phyloP scores from a whole-genome alignment of 2,113 vertebrate species.

The Pholis gunnellus region DNA sequence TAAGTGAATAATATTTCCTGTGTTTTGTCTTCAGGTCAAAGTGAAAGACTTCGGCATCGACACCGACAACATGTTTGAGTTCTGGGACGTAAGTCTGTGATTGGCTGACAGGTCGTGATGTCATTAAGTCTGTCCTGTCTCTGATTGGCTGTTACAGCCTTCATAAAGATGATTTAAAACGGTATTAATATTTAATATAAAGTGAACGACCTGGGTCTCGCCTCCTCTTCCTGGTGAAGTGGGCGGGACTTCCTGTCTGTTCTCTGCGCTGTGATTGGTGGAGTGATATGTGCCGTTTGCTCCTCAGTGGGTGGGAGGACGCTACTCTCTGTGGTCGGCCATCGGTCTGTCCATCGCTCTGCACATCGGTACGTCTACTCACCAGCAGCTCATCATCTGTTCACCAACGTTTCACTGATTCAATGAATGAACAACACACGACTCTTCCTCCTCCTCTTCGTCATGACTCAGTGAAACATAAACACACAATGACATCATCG shows the following conservation, averaged over 20 bases:
- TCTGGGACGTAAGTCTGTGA: constrained; percentile 93
- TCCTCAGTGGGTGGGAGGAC: constrained; percentile 96
- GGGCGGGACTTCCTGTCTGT: not conserved
- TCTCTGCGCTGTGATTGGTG: constrained; percentile 51
- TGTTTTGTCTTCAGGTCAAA: constrained; percentile 85
- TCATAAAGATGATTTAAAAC: too few species aligned
- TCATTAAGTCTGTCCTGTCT: too few species aligned
- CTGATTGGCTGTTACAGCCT: too few species aligned
- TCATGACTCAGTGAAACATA: too few species aligned
- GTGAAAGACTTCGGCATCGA: constrained; percentile 98
- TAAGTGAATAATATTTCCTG: not conserved
- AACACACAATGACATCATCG: too few species aligned
- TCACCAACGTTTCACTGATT: too few species aligned
- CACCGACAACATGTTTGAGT: constrained; percentile 97
- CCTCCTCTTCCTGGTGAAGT: not conserved
- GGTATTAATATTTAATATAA: too few species aligned
- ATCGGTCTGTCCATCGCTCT: constrained; percentile 98
- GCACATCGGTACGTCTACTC: constrained; percentile 88
- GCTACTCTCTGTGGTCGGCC: constrained; percentile 98
- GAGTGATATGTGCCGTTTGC: constrained; percentile 53
- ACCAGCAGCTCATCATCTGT: too few species aligned
- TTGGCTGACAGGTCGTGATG: not conserved
- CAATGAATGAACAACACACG: too few species aligned
- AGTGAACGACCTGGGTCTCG: not conserved
- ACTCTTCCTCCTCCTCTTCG: too few species aligned